Evolutionary conservation across 2,113 vertebrate genomes (phyloP).

Genomic region (Microcebus tavaratra): DNA sequence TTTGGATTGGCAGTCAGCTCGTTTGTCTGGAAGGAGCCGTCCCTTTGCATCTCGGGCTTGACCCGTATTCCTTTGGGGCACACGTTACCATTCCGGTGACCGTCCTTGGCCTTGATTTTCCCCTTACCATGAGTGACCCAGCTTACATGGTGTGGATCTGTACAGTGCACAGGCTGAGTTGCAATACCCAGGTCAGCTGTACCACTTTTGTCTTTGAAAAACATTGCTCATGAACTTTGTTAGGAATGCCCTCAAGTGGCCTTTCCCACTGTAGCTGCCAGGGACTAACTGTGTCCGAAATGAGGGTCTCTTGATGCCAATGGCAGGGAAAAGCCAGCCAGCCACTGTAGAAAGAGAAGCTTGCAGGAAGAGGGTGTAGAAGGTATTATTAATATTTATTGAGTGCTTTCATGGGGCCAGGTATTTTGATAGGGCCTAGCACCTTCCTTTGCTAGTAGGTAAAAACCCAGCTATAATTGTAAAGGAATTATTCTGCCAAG

Average conservation of each 20-base stretch:
- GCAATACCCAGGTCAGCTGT: background rate
- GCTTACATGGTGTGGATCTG: background rate
- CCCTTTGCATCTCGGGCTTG: no score
- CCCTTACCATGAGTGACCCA: background rate
- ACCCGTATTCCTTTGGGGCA: background rate
- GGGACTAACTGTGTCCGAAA: background rate
- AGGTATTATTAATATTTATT: background rate
- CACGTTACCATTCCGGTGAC: background rate
- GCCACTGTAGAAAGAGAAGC: no score
- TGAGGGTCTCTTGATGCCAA: background rate
- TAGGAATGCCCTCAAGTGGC: background rate
- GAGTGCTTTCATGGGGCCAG: background rate
- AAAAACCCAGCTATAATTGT: background rate
- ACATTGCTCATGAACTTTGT: background rate
- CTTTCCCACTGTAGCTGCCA: background rate
- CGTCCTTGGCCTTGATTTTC: background rate
- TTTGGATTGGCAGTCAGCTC: background rate
- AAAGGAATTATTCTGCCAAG: background rate
- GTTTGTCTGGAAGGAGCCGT: background rate
- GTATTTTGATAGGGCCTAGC: background rate
- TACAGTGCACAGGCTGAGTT: accelerated
- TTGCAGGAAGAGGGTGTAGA: background rate
- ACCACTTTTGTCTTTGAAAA: background rate
- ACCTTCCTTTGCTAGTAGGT: background rate
- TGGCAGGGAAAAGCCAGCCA: background rate